Evolutionary conservation across 2,113 vertebrate species (phyloP).

Genomic region (Turdus rufiventris): DNA sequence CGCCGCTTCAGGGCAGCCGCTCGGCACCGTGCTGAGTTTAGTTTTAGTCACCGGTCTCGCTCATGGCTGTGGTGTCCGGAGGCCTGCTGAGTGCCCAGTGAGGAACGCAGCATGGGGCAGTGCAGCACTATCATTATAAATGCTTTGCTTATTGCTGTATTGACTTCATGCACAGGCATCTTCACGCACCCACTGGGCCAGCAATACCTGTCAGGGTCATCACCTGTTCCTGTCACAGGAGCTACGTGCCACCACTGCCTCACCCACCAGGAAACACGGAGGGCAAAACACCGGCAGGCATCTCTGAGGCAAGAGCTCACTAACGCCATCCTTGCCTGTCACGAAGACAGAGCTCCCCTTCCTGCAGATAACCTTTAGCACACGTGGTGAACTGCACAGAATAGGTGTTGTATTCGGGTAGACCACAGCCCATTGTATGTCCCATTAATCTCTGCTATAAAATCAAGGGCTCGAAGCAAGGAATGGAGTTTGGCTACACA

Average conservation of each 20-base stretch:
- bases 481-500: fast-evolving
- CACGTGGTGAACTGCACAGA: fast-evolving
- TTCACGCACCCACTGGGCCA: neutral
- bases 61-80: neutral
- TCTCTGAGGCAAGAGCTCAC: neutral
- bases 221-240: neutral
- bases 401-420: fast-evolving
- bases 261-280: neutral
- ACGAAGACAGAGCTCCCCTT: neutral
- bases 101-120: neutral
- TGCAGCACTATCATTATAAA: neutral
- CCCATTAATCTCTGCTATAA: neutral
- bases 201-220: neutral
- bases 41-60: neutral
- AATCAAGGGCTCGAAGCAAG: neutral
- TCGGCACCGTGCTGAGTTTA: neutral
- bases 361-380: neutral
- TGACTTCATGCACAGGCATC: neutral
- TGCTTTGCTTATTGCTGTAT: neutral
- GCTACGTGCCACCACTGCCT: neutral
- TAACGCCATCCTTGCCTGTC: neutral
- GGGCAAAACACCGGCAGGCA: neutral
- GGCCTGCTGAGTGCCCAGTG: neutral
- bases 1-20: neutral
- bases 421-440: neutral